Base-by-base conservation (phyloP, 2,888 invertebrate species). In the Orthonevra nobilis region DNA sequence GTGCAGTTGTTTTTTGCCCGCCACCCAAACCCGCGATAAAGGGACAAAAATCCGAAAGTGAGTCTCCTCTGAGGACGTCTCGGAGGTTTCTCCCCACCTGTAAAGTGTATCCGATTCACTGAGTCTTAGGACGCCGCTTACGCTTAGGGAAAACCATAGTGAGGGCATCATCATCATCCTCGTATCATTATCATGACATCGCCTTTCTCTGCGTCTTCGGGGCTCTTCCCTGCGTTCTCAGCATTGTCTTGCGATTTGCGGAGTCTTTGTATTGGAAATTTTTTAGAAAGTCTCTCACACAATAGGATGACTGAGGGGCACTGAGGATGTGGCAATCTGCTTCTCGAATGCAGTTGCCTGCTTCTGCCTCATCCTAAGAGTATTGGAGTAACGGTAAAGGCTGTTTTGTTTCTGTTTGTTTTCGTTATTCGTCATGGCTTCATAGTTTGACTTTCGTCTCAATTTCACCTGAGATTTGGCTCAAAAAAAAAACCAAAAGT, bases 251-350 rank as follows among this genome's bases (percentile, higher is more conserved):
- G 40, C 17, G 38, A 50, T 3, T 23, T 23, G 23, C 23, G 23
- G n/a, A 23, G 40, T 28, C 68, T 68, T 63, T 64, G 70, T 23
- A 28, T 48, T 69, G 28, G 14, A 30, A 66, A 23, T 52, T 77
- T n/a, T n/a, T 77, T 77, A 77, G 77, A 77, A 77, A 77, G 77
- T 77, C 64, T 60, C 70, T 64, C 61, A 63, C 56, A 61, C 50
- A 56, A 52, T 32, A 54, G 26, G 60, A 70, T 48, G 28, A n/a
- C n/a, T 2, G 28, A 4, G 7, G 9, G 2, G 2, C 10, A 26
- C 1, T 0, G 40, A 12, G 17, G 10, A 7, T 9, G 15, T 10
- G 15, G 28, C 17, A 10, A 7, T n/a, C 2, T 34, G 34, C 48
- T 5, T n/a, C 12, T 28, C 26, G 7, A 44, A 70, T 52, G 70